Conservation (phyloP, 2,113 vertebrate genomes). For the Motacilla tschutschensis region DNA sequence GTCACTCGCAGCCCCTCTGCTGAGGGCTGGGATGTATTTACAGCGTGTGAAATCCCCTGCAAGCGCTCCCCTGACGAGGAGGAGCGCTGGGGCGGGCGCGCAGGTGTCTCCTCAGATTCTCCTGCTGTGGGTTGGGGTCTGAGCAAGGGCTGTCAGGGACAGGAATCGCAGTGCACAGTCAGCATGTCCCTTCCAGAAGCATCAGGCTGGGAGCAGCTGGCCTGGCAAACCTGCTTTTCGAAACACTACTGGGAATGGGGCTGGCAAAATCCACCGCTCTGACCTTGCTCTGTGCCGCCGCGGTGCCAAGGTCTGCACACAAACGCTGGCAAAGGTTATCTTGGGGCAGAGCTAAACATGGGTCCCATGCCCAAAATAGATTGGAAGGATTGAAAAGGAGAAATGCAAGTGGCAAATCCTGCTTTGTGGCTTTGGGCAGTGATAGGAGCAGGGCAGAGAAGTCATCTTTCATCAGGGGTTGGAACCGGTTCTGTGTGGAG, state of each 20-base stretch:
- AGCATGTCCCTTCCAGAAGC: not conserved
- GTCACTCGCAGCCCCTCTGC: not conserved
- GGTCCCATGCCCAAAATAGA: not conserved
- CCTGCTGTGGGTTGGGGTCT: not conserved
- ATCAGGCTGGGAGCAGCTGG: not conserved
- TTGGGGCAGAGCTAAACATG: not conserved
- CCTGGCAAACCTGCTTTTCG: not conserved
- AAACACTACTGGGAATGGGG: not conserved
- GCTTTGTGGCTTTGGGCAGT: not conserved
- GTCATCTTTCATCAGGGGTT: not conserved
- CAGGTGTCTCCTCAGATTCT: not conserved
- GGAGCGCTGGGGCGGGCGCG: rapidly evolving
- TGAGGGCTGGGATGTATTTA: not conserved
- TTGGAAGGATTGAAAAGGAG: slow-evolving; percentile 8
- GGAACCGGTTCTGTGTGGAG: not conserved
- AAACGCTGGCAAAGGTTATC: slow-evolving; percentile 19
- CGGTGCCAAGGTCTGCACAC: not conserved
- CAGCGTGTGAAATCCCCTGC: not conserved
- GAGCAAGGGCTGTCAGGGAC: not conserved
- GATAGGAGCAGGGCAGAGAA: not conserved
- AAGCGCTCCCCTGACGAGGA: not conserved
- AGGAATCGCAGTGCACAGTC: not conserved
- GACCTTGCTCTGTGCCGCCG: not conserved
- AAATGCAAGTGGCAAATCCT: not conserved
- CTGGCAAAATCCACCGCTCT: not conserved